phyloP scores from a whole-genome alignment of 64 coral and sea anemone genomes.

The Platygyra sinensis region DNA sequence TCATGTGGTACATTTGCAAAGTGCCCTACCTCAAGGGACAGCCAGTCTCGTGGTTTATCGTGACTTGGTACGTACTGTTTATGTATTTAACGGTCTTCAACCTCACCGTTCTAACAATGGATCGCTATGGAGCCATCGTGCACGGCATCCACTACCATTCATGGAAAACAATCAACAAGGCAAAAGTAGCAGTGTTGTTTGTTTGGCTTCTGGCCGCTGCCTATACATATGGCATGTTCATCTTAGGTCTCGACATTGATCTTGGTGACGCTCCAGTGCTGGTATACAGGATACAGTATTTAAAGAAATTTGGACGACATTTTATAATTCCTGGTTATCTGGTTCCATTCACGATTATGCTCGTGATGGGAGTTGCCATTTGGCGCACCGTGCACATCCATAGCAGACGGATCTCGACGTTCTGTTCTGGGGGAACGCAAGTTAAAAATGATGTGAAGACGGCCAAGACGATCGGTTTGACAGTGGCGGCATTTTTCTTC shows the following conservation, averaged over 20 bases:
- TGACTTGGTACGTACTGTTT: constrained; percentile 57
- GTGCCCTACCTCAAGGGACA: constrained; percentile 35
- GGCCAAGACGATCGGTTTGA: constrained; percentile 71
- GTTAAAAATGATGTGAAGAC: constrained; percentile 64
- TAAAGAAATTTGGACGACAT: constrained; percentile 65
- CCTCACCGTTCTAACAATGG: constrained; percentile 66
- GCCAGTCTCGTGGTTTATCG: constrained; percentile 42
- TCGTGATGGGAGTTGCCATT: constrained; percentile 46
- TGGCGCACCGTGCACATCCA: constrained; percentile 51
- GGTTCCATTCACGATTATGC: constrained; percentile 53
- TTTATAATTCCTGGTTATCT: constrained; percentile 65
- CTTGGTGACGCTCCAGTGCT: constrained; percentile 67
- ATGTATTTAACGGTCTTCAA: constrained; percentile 64
- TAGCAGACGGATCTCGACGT: constrained; percentile 17
- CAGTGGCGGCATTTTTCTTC: constrained; percentile 53
- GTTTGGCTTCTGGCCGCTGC: constrained; percentile 38
- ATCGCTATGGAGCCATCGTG: constrained; percentile 76
- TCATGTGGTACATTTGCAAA: constrained; percentile 71
- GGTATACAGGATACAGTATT: constrained; percentile 63
- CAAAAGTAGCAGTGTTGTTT: constrained; percentile 38
- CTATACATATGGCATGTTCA: constrained; percentile 63
- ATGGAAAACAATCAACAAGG: constrained; percentile 75
- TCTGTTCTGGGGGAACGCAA: neutral
- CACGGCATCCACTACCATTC: constrained; percentile 70
- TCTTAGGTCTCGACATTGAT: constrained; percentile 56